These are phyloP conservation scores for Morone saxatilis DNA, from an alignment of 2,113 vertebrate genomes.

Conservation along the genomic window DNA sequence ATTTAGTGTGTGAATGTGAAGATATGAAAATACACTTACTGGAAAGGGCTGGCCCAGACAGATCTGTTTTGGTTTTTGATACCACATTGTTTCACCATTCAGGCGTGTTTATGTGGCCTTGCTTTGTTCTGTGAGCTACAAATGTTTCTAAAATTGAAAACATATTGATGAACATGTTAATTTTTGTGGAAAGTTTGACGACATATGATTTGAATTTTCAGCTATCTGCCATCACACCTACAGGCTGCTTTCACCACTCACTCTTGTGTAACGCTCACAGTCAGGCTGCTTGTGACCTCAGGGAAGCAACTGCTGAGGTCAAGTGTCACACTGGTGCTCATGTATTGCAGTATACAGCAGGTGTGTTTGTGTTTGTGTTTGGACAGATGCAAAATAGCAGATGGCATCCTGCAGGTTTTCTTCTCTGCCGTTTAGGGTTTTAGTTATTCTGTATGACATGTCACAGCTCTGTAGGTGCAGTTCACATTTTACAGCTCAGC, in stretches of 20 bases:
- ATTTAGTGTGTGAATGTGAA: constrained; percentile 5
- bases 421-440: background rate
- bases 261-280: background rate
- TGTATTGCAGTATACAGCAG: constrained; percentile 58
- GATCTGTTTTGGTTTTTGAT: background rate
- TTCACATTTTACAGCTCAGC: background rate
- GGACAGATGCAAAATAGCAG: constrained; percentile 12
- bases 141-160: too few relatives aligned
- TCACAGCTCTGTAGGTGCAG: too few relatives aligned
- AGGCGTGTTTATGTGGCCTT: too few relatives aligned
- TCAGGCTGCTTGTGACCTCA: constrained; percentile 29
- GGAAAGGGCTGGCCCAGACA: background rate
- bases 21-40: constrained; percentile 36
- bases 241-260: background rate
- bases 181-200: too few relatives aligned
- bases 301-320: constrained; percentile 60
- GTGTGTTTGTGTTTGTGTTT: constrained; percentile 57
- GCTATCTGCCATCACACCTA: background rate
- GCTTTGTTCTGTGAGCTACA: too few relatives aligned
- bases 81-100: background rate
- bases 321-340: constrained; percentile 29
- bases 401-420: background rate
- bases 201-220: constrained; percentile 2
- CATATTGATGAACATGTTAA: too few relatives aligned
- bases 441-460: background rate